Evolutionary conservation across 2,797 vertebrate species (phyloP), one percentile per base, ranked within the genome.

Genomic region (Pelobates cultripes): DNA sequence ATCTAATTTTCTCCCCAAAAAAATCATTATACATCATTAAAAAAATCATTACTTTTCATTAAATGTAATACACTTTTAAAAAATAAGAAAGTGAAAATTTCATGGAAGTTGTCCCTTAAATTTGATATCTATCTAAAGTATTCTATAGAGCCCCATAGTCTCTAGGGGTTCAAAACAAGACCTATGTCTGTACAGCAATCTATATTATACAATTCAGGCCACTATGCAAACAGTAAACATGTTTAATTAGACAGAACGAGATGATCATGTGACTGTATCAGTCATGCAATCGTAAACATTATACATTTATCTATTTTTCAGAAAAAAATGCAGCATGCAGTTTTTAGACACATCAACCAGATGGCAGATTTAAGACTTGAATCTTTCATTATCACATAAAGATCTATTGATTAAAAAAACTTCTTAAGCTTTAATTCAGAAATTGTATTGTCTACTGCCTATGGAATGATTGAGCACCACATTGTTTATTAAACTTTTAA

Each of bases 281-380:
- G 57, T 74, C 81, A 83, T 83, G 81, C 81, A 78, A 9, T 28
- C n/a, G 67, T 63, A 57, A 83, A 53, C 43, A 63, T 44, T 12
- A n/a, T 45, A 28, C 28, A 28, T 28, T 1, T 28, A 28, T 28
- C 28, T 28, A 6, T 15, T 45, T 60, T 60, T 43, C 45, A 55
- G 47, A 73, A 57, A 73, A 47, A 73, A 28, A 75, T 63, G 43
- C 57, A 63, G 55, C 73, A 75, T 75, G 55, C 73, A 61, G 15
- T 64, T 10, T 57, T 28, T 15, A 57, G 47, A 28, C 5, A 73
- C 60, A 81, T 13, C n/a, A 51, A 28, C 45, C 45, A 67, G 61
- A 4, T 41, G 43, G n/a, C 14, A 42, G 40, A 7, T 74, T 40
- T 17, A 47, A 40, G 51, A 42, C 17, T 13, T 51, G 17, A 41